Conservation (phyloP, 2,113 vertebrate species). For the Ictalurus furcatus region DNA sequence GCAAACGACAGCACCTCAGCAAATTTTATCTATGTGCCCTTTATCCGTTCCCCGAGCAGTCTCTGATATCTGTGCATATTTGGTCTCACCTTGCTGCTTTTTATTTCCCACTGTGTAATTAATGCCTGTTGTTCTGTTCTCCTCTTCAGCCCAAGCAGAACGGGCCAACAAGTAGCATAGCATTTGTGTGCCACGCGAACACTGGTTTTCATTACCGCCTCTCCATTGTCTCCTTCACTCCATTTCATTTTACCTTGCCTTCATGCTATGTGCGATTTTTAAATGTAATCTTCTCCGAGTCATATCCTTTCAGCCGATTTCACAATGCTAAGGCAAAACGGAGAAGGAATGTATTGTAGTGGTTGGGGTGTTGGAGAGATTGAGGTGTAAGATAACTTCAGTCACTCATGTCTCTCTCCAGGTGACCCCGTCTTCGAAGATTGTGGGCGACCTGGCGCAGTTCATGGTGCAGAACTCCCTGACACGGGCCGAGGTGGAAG, state of each 20-base stretch:
- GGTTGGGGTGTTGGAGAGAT: background rate
- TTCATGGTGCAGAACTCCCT: slow-evolving; percentile 96
- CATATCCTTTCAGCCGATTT: background rate
- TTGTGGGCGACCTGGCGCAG: slow-evolving; percentile 94
- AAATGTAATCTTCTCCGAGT: slow-evolving; percentile 31
- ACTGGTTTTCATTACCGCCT: slow-evolving; percentile 22
- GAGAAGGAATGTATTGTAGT: background rate
- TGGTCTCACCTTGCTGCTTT: slow-evolving; percentile 54
- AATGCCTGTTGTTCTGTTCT: slow-evolving; percentile 46
- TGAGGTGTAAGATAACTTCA: too few species aligned
- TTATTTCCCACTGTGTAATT: slow-evolving; percentile 53
- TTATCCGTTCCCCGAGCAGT: slow-evolving; percentile 36
- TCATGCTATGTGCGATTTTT: background rate
- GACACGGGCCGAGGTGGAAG: slow-evolving; percentile 80
- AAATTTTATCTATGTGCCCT: background rate
- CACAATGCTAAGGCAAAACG: too few species aligned
- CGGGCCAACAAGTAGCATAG: background rate
- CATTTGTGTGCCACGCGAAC: slow-evolving; percentile 7
- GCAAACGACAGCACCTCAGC: slow-evolving; percentile 45
- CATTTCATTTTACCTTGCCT: background rate
- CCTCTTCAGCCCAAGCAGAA: background rate
- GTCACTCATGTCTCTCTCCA: slow-evolving; percentile 36
- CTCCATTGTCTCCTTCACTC: background rate
- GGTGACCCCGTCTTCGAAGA: slow-evolving; percentile 95
- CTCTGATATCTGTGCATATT: slow-evolving; percentile 46